Evolutionary conservation across 2,888 invertebrate genomes (phyloP).

Genomic region (Clistopyga incitator): DNA sequence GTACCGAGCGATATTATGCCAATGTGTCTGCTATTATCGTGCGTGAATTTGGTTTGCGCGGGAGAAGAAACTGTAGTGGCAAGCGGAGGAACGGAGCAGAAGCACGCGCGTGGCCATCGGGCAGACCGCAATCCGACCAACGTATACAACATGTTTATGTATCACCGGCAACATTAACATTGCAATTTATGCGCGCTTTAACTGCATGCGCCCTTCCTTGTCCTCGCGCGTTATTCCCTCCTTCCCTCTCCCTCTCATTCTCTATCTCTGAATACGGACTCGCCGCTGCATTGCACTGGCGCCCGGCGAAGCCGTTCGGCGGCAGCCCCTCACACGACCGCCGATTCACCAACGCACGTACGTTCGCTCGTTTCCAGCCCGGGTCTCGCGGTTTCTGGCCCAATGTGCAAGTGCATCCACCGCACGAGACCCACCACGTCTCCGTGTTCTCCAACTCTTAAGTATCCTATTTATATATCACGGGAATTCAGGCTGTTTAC

Average conservation of each 20-base stretch:
- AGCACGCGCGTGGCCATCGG: constrained; percentile 67
- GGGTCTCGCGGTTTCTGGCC: constrained; percentile 63
- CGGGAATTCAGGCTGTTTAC: neutral
- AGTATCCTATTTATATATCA: constrained; percentile 72
- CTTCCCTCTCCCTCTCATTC: constrained; percentile 58
- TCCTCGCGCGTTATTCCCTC: constrained; percentile 35
- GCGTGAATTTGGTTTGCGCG: constrained; percentile 27
- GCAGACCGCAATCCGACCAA: constrained; percentile 79
- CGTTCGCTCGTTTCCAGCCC: constrained; percentile 39
- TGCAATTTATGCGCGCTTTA: constrained; percentile 82
- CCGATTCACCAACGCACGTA: constrained; percentile 76
- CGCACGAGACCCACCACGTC: constrained; percentile 71
- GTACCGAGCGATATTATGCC: neutral
- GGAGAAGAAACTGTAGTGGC: neutral
- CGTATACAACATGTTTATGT: constrained; percentile 82
- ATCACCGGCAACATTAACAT: constrained; percentile 82
- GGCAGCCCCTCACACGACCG: constrained; percentile 75
- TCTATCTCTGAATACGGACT: constrained; percentile 26
- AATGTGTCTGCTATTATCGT: constrained; percentile 23
- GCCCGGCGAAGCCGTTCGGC: constrained; percentile 59
- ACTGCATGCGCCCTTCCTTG: constrained; percentile 71
- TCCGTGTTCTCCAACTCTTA: constrained; percentile 43
- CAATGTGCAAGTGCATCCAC: constrained; percentile 78
- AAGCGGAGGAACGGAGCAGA: neutral
- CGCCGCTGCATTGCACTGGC: constrained; percentile 46